Base-by-base conservation (phyloP, 2,888 invertebrate genomes). In the Agapetus fuscipes region DNA sequence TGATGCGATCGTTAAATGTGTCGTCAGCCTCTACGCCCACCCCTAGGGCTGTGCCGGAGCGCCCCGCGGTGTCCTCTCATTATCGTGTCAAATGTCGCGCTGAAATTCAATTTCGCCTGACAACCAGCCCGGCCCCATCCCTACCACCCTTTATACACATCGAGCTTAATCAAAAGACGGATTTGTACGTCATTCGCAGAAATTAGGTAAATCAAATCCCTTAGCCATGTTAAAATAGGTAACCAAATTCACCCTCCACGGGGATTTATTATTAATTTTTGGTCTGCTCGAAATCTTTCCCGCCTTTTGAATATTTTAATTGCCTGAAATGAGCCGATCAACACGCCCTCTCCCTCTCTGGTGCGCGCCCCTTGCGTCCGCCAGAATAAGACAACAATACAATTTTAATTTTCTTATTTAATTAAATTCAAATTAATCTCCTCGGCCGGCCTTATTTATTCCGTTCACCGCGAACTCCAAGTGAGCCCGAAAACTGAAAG, bases 161-260 rank as follows among this genome's bases (percentile, higher is more conserved):
- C n/a, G 20, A 30, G 27, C 27, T 9, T 33, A 34, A 34, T 34
- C 39, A 40, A 35, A 43, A 32, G 43, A 37, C 45, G 42, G 45
- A 45, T 47, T 47, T 41, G 30, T 34, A 39, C 42, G 48, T 48
- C 48, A 43, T 45, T 45, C 38, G 48, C 48, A 48, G 48, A 48
- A 45, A 48, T 48, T 48, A 43, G 43, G 34, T 45, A 48, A 48
- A 48, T 48, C 48, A 40, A 9, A 4, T 20, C 9, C 9, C 20
- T 6, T n/a, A n/a, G n/a, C n/a, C n/a, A n/a, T n/a, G n/a, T n/a
- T n/a, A n/a, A n/a, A n/a, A n/a, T n/a, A n/a, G n/a, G n/a, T n/a
- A n/a, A n/a, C n/a, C n/a, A n/a, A n/a, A 9, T 6, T 9, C 20
- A 20, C 20, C 9, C 20, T 4, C 9, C 20, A 20, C 4, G 9